phyloP scores from a whole-genome alignment of 2,113 vertebrate species.

The Aegithalos caudatus region DNA sequence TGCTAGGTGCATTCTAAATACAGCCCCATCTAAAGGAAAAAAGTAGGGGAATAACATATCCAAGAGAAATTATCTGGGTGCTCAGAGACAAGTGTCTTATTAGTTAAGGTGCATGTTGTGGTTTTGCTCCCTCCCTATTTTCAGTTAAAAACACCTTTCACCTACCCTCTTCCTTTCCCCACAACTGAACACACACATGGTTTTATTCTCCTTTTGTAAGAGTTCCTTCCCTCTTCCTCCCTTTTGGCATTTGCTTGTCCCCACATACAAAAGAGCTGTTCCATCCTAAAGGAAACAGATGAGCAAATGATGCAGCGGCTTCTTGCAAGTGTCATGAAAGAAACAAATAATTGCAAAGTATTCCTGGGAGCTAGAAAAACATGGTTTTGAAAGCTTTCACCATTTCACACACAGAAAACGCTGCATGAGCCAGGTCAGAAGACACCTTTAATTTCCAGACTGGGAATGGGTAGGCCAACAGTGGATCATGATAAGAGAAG shows the following conservation, averaged over 20 bases:
- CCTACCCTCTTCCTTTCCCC: not conserved
- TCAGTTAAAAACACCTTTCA: not conserved
- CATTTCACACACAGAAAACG: not conserved
- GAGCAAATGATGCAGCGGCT: not conserved
- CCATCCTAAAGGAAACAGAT: not conserved
- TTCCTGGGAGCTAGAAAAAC: not conserved
- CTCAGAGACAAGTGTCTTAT: not conserved
- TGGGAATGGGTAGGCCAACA: not conserved
- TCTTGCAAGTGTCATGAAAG: not conserved
- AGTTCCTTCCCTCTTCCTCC: not conserved
- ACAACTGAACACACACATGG: not conserved
- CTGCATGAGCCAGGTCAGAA: not conserved
- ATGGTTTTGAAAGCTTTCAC: not conserved
- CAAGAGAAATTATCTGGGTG: not conserved
- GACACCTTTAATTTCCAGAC: not conserved
- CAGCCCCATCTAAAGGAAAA: not conserved
- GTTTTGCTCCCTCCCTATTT: not conserved
- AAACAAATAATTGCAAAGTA: not conserved
- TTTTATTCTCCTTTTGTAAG: not conserved
- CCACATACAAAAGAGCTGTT: not conserved
- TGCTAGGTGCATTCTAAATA: not conserved
- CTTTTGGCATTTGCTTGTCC: not conserved
- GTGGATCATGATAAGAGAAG: not conserved
- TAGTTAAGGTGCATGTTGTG: not conserved
- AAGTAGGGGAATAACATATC: not conserved